These are phyloP conservation scores for Campoletis sonorensis DNA, from an alignment of 1,140 invertebrate genomes.

Conservation along the genomic window DNA sequence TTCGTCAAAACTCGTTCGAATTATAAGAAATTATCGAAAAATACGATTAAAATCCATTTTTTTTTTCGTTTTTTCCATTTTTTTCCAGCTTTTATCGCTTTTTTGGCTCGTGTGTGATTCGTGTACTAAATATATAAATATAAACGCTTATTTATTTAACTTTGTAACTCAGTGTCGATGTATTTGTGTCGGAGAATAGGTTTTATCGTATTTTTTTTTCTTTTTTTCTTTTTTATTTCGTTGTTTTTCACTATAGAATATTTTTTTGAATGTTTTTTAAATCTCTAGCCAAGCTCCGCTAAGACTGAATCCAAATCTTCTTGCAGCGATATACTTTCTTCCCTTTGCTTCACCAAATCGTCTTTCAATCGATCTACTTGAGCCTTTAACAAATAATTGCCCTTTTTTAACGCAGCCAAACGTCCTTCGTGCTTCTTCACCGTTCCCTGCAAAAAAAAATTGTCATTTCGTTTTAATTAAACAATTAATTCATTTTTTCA, in stretches of 20 bases:
- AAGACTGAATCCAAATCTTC: conserved; percentile 90
- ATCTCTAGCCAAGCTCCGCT: conserved; percentile 80
- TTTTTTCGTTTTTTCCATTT: no score
- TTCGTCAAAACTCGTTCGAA: no score
- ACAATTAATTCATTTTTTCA: no score
- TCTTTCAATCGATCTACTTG: conserved; percentile 91
- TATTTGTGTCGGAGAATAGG: background rate
- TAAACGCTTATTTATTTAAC: background rate
- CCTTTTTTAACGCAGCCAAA: conserved; percentile 87
- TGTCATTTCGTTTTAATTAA: background rate
- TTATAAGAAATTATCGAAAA: no score
- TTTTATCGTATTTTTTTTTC: background rate
- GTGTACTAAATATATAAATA: conserved; percentile 13
- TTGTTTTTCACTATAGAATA: conserved; percentile 24
- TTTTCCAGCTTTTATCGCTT: no score
- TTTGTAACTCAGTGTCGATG: background rate
- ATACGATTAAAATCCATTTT: no score
- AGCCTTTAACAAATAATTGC: conserved; percentile 89
- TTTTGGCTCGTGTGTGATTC: background rate
- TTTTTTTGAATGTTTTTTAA: conserved; percentile 32
- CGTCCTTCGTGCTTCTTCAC: conserved; percentile 86
- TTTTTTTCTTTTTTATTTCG: no score
- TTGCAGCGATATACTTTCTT: conserved; percentile 85
- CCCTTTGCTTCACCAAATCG: conserved; percentile 87
- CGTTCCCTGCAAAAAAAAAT: conserved; percentile 75